Percentiles rank a stretch among this genome's conserved stretches.
Evolutionary conservation across 2,113 vertebrate species (phyloP).

Genomic region (Lophochroa leadbeateri): DNA sequence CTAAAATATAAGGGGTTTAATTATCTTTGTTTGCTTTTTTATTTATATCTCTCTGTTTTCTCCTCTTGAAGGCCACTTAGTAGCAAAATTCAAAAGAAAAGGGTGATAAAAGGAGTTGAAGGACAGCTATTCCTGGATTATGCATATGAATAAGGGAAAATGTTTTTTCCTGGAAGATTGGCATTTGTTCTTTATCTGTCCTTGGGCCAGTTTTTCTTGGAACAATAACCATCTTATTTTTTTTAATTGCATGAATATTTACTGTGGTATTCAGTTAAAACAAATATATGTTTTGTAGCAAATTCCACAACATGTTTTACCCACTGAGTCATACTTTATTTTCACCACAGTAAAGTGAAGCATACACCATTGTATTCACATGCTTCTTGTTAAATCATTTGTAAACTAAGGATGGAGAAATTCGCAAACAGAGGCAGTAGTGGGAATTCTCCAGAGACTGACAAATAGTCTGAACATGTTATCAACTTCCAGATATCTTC

Average conservation of each 20-base stretch:
- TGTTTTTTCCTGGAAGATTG: slow-evolving; percentile 43
- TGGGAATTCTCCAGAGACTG: slow-evolving; percentile 37
- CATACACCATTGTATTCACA: slow-evolving; percentile 40
- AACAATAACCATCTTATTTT: slow-evolving; percentile 50
- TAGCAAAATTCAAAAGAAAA: slow-evolving; percentile 36
- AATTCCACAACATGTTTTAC: slow-evolving; percentile 56
- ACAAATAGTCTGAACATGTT: slow-evolving; percentile 36
- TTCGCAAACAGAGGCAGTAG: slow-evolving; percentile 22
- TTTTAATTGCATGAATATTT: slow-evolving; percentile 58
- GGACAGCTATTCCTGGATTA: slow-evolving; percentile 42
- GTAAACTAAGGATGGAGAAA: slow-evolving; percentile 32
- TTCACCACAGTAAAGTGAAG: background rate
- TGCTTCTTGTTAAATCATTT: slow-evolving; percentile 20
- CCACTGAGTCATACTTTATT: slow-evolving; percentile 31
- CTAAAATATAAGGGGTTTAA: background rate
- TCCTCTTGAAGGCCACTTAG: background rate
- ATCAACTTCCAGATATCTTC: slow-evolving; percentile 47
- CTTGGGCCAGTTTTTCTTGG: slow-evolving; percentile 42
- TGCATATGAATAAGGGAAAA: slow-evolving; percentile 28
- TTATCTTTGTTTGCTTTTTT: background rate
- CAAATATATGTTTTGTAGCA: slow-evolving; percentile 45
- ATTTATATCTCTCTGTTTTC: background rate
- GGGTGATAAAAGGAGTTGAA: slow-evolving; percentile 15
- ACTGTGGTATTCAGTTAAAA: slow-evolving; percentile 67
- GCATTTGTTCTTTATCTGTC: slow-evolving; percentile 39